Percentiles rank a stretch among this genome's conserved stretches.
Evolutionary conservation across 2,113 vertebrate genomes (phyloP).

Genomic region (Eclectus roratus): DNA sequence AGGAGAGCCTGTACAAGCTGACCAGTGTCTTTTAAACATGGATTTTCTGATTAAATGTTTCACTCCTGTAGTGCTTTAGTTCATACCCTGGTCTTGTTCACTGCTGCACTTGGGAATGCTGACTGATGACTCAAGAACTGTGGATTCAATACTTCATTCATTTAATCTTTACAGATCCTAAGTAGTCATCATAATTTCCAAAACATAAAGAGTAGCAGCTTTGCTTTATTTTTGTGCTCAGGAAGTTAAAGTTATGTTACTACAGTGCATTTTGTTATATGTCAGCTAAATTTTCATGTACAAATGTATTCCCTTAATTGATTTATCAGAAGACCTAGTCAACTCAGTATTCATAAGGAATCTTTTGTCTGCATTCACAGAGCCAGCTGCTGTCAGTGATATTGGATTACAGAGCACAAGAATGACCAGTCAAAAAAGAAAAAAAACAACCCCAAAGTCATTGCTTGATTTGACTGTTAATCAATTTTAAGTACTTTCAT

Average conservation of each 20-base stretch:
- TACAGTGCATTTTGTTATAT: background rate
- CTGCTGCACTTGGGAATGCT: background rate
- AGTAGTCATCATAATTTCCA: background rate
- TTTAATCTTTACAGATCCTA: background rate
- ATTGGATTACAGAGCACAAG: constrained; percentile 2
- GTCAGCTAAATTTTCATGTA: constrained; percentile 18
- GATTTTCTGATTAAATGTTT: background rate
- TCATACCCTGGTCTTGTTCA: background rate
- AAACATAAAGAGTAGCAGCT: background rate
- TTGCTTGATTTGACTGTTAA: constrained; percentile 48
- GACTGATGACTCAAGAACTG: background rate
- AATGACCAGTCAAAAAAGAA: background rate
- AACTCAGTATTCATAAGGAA: constrained; percentile 3
- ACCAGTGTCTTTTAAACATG: background rate
- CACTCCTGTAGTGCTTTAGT: background rate
- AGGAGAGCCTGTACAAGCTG: background rate
- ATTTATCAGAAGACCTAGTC: constrained; percentile 41
- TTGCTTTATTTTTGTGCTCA: background rate
- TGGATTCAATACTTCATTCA: background rate
- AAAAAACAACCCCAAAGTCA: background rate
- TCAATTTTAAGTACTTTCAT: constrained; percentile 42
- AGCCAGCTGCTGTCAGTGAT: background rate
- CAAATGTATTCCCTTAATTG: background rate
- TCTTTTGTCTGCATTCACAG: constrained; percentile 26
- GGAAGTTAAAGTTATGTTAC: background rate